Evolutionary conservation across 2,888 invertebrate genomes (phyloP), one percentile per base, ranked within the genome.

Genomic region (Dinocampus coccinellae): DNA sequence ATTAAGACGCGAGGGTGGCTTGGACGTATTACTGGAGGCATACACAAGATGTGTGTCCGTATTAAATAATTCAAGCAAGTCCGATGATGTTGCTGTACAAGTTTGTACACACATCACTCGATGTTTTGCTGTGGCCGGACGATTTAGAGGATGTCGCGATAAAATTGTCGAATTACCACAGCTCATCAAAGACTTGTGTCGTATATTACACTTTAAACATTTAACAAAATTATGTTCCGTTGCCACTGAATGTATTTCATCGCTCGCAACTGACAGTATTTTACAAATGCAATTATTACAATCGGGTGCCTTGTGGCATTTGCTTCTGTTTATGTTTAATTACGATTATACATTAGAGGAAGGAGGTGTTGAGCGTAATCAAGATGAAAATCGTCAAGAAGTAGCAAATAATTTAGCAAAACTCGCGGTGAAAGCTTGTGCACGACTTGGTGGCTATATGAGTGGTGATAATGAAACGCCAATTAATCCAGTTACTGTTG

Each of bases 261-360:
- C 96, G 11, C 90, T 99, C 75, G 93, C 96, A 0, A 92, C 93
- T n/a, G 96, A 97, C 84, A 92, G 94, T 63, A 91, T 93, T 77
- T 91, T 98, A 29, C 98, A 99, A 87, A 91, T 93, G 85, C 93
- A 93, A 83, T 88, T 98, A 34, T 91, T 96, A 11, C 92, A 94
- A 75, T 92, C 94, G 1, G 99, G 98, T 9, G 95, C 95, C 0
- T 86, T 99, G 3, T 99, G 97, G 94, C 97, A 97, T 81, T 89
- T 99, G 65, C 88, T 99, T 47, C 91, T 95, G 0, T 95, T 95
- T 80, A 93, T 96, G 87, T 96, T 99, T 87, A 93, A 94, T 74
- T 99, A 98, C 88, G 99, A 99, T 89, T 99, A 94, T 88, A 99
- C 99, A 3, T 90, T 99, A 78, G 95, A 98, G 71, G 99, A 99